Conservation (phyloP, 1,140 invertebrate genomes). For the Camponotus vicinus region DNA sequence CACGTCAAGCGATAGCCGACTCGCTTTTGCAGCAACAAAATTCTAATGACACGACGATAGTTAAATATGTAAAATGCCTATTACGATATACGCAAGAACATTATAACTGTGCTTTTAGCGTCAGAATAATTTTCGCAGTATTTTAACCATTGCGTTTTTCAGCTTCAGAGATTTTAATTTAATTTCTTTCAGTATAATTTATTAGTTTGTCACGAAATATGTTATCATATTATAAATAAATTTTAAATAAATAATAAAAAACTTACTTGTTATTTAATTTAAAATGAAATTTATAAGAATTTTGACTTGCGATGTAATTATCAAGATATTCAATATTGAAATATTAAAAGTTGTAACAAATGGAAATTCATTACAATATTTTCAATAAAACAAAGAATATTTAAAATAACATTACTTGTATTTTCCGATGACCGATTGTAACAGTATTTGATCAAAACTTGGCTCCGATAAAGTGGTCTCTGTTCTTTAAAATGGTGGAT, state of each 20-base stretch:
- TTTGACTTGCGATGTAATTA: background rate
- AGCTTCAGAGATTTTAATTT: background rate
- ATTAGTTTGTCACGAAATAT: background rate
- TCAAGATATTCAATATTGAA: background rate
- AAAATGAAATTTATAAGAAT: background rate
- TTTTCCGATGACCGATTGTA: background rate
- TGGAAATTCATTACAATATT: background rate
- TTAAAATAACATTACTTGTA: background rate
- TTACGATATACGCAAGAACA: constrained; percentile 13
- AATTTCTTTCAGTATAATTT: background rate
- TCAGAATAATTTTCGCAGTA: background rate
- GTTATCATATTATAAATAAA: background rate
- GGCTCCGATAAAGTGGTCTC: background rate
- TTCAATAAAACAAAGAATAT: background rate
- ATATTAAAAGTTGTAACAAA: background rate
- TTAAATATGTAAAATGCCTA: constrained; percentile 17
- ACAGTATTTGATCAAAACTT: constrained; percentile 15
- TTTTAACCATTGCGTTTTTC: background rate
- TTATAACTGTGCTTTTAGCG: background rate
- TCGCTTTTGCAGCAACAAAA: background rate
- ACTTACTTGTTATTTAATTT: background rate
- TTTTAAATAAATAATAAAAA: background rate
- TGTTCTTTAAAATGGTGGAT: background rate
- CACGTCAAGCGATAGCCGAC: background rate
- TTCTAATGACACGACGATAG: background rate